Evolutionary conservation across 2,797 vertebrate genomes (phyloP).

Genomic region (Lepus oiostolus): DNA sequence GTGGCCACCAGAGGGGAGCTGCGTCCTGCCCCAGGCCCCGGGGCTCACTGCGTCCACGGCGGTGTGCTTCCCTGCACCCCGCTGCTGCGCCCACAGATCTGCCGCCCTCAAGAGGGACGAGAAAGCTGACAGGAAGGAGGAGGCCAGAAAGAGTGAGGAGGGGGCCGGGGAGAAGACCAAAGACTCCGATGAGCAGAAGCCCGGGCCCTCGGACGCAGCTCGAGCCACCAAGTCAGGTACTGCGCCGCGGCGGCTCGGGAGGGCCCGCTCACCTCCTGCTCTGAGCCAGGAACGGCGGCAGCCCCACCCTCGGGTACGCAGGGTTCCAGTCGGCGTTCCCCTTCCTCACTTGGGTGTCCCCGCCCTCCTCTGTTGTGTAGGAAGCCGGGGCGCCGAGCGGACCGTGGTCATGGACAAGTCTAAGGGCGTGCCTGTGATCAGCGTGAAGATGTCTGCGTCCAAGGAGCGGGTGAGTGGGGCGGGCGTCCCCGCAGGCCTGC

Average conservation of each 20-base stretch:
- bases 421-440: conserved; percentile 98
- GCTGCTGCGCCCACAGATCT: conserved; percentile 72
- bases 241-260: too few relatives aligned
- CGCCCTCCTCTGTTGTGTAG: conserved; percentile 34
- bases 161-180: conserved; percentile 88
- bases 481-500: too few relatives aligned
- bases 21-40: too few relatives aligned
- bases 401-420: conserved; percentile 99
- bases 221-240: conserved; percentile 89
- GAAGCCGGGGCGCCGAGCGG: conserved; percentile 93
- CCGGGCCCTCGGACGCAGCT: conserved; percentile 87
- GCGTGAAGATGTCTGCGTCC: conserved; percentile 96
- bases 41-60: too few relatives aligned
- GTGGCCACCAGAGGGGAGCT: too few relatives aligned
- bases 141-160: conserved; percentile 90
- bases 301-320: too few relatives aligned
- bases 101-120: conserved; percentile 88
- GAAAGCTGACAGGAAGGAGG: conserved; percentile 91
- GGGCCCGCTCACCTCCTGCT: not conserved
- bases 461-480: conserved; percentile 94
- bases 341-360: not conserved
- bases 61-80: too few relatives aligned
- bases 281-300: not conserved
- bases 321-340: too few relatives aligned
- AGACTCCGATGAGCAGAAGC: conserved; percentile 91